Percentiles rank a stretch among this genome's conserved stretches.
These are phyloP conservation scores for Ypsolopha scabrella DNA, from an alignment of 2,888 invertebrate genomes.

Conservation along the genomic window DNA sequence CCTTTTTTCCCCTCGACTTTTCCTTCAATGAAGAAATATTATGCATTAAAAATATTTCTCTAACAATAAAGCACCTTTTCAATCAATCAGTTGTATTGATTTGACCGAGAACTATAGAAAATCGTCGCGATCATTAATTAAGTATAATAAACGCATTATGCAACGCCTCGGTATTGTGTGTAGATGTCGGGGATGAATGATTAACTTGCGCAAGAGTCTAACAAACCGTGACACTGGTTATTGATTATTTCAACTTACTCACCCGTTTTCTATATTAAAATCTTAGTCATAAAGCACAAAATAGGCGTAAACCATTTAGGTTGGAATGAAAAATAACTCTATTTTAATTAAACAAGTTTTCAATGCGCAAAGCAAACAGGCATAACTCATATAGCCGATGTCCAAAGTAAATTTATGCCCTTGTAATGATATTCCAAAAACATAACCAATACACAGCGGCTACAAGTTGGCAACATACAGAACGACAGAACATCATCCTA, in stretches of 20 bases:
- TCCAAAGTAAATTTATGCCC: slow-evolving; percentile 28
- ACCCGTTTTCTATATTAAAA: neutral
- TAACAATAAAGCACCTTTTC: no score
- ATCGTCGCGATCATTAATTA: neutral
- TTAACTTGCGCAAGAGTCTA: neutral
- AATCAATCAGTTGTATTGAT: no score
- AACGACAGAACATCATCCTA: slow-evolving; percentile 18
- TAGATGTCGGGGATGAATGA: slow-evolving; percentile 1
- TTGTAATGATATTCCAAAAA: slow-evolving; percentile 31
- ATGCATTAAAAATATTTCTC: no score
- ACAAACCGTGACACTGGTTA: neutral
- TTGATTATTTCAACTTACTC: neutral
- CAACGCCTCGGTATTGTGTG: slow-evolving; percentile 1
- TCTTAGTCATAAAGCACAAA: no score
- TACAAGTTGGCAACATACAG: slow-evolving; percentile 12
- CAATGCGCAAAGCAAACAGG: slow-evolving; percentile 20
- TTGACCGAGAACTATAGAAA: no score
- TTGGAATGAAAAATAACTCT: neutral
- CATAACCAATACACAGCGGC: slow-evolving; percentile 13
- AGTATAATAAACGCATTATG: slow-evolving; percentile 1
- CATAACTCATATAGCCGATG: slow-evolving; percentile 23
- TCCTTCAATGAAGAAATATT: no score
- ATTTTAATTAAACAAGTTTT: slow-evolving; percentile 11
- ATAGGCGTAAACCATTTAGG: no score
- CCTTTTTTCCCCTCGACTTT: no score